Evolutionary conservation across 2,113 vertebrate species (phyloP).

Genomic region (Mola mola): DNA sequence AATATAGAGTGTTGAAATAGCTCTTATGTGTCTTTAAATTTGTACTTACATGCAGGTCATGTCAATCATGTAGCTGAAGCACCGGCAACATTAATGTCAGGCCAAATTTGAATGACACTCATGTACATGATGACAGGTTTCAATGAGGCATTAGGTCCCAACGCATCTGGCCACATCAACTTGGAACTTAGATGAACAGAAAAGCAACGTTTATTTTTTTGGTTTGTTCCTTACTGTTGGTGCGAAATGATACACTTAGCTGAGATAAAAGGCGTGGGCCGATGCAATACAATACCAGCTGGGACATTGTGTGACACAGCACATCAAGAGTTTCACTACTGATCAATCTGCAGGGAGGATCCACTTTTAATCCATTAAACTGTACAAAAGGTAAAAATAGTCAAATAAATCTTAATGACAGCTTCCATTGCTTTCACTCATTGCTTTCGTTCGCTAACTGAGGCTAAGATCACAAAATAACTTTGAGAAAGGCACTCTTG

Average conservation of each 20-base stretch:
- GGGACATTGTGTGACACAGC: slow-evolving; percentile 27
- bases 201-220: too few species aligned
- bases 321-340: too few species aligned
- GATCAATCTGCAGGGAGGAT: too few species aligned
- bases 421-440: slow-evolving; percentile 11
- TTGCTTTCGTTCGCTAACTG: slow-evolving; percentile 2
- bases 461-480: slow-evolving; percentile 45
- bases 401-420: slow-evolving; percentile 15
- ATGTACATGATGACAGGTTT: slow-evolving; percentile 26
- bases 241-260: slow-evolving; percentile 18
- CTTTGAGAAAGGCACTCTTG: slow-evolving; percentile 75
- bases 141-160: slow-evolving; percentile 24
- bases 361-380: too few species aligned
- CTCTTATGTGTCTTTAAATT: slow-evolving; percentile 54
- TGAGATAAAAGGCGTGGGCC: slow-evolving; percentile 21
- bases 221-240: slow-evolving; percentile 31
- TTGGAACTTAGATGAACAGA: too few species aligned
- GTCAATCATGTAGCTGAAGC: slow-evolving; percentile 52
- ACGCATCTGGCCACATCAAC: slow-evolving; percentile 27
- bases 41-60: slow-evolving; percentile 39
- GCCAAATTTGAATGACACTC: slow-evolving; percentile 38
- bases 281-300: slow-evolving; percentile 53
- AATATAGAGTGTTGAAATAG: slow-evolving; percentile 80
- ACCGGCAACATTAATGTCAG: slow-evolving; percentile 41
- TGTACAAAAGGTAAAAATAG: slow-evolving; percentile 6